Conservation (phyloP, 2,888 invertebrate genomes). For the Cotesia congregata region DNA sequence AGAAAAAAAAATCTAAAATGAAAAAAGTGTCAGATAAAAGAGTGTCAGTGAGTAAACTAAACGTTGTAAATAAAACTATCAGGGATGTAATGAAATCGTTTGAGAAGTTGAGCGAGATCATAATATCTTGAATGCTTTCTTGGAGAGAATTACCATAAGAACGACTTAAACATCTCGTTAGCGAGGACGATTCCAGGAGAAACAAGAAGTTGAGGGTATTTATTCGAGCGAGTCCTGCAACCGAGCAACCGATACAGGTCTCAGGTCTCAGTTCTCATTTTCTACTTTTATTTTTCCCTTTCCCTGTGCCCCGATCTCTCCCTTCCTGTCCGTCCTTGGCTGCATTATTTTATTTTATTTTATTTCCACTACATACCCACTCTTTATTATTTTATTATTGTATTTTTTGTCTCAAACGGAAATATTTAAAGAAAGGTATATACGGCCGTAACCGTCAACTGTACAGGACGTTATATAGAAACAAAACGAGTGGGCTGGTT, state of each 20-base stretch:
- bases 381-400: constrained; percentile 6
- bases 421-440: constrained; percentile 40
- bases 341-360: constrained; percentile 22
- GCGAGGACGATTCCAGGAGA: constrained; percentile 32
- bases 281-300: constrained; percentile 3
- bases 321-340: not conserved
- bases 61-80: constrained; percentile 18
- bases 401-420: constrained; percentile 34
- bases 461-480: constrained; percentile 26
- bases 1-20: constrained; percentile 4
- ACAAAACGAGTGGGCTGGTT: constrained; percentile 23
- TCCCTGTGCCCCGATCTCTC: not conserved
- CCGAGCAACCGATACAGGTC: constrained; percentile 28
- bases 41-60: constrained; percentile 2
- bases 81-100: constrained; percentile 37
- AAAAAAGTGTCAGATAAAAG: not conserved
- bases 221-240: constrained; percentile 33
- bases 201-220: constrained; percentile 31
- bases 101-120: constrained; percentile 25
- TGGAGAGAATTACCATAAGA: constrained; percentile 40
- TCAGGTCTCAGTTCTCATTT: not conserved
- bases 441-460: constrained; percentile 22
- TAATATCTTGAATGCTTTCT: constrained; percentile 36
- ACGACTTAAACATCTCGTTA: constrained; percentile 43
- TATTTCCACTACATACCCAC: not conserved